Conservation (phyloP, 2,113 vertebrate genomes). For the Dolichotis patagonum region DNA sequence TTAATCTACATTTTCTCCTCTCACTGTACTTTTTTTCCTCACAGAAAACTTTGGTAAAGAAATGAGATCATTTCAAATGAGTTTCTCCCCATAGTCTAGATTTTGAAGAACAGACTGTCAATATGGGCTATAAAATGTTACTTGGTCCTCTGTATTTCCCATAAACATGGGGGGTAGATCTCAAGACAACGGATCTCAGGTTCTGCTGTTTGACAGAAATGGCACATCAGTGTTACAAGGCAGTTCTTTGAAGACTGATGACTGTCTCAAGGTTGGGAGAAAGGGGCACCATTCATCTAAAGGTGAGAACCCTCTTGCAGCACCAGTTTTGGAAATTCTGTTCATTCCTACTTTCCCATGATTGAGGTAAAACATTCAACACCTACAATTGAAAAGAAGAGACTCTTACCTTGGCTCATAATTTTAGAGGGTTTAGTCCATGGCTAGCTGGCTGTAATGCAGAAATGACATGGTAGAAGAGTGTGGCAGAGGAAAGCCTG, state of each 20-base stretch:
- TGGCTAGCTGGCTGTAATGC: background rate
- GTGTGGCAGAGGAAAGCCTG: background rate
- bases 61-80: background rate
- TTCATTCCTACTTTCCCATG: background rate
- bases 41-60: background rate
- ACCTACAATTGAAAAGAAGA: background rate
- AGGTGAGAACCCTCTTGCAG: background rate
- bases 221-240: background rate
- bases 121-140: slow-evolving; percentile 21
- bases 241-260: background rate
- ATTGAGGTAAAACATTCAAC: background rate
- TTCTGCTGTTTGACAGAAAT: background rate
- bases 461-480: background rate
- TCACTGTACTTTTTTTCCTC: background rate
- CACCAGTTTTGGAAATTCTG: background rate
- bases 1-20: background rate
- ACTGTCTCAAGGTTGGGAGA: background rate
- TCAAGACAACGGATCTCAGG: background rate
- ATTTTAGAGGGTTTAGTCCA: background rate
- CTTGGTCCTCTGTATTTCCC: background rate
- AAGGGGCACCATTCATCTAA: background rate
- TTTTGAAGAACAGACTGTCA: slow-evolving; percentile 15
- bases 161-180: background rate
- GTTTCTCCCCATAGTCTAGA: background rate
- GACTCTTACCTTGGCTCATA: background rate